Percentiles rank a stretch among this genome's conserved stretches.
Evolutionary conservation across 2,113 vertebrate species (phyloP).

Genomic region (Eulacestoma nigropectus): DNA sequence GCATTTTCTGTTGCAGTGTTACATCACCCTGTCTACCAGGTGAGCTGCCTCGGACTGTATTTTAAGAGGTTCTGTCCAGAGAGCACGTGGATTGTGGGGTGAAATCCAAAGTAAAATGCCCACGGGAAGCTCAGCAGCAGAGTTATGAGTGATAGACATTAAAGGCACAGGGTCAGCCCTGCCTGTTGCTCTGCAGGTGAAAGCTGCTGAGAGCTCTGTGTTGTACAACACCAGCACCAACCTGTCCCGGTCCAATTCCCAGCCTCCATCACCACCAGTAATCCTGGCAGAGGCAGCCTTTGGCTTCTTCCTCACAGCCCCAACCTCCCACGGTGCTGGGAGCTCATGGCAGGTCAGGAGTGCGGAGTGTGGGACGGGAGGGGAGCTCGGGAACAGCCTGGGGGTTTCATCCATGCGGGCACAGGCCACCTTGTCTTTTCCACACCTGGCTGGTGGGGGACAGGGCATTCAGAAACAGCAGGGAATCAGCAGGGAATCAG

Average conservation of each 20-base stretch:
- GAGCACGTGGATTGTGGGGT: not conserved
- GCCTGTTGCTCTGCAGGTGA: not conserved
- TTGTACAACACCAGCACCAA: not conserved
- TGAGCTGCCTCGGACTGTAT: not conserved
- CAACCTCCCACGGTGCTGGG: fast-evolving
- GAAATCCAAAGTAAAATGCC: not conserved
- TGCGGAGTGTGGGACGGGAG: not conserved
- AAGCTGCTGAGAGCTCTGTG: not conserved
- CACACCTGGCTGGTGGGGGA: not conserved
- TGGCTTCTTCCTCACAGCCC: not conserved
- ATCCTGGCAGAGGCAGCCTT: not conserved
- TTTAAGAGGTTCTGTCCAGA: not conserved
- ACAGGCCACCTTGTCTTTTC: not conserved
- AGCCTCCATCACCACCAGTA: not conserved
- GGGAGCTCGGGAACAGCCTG: not conserved
- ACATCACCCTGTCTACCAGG: not conserved
- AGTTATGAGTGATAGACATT: no score
- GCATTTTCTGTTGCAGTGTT: constrained; percentile 4
- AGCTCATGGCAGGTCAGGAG: fast-evolving
- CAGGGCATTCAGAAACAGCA: not conserved
- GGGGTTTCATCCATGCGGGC: not conserved
- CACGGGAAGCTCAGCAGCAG: not conserved
- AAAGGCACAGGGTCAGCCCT: not conserved
- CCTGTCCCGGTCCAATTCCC: not conserved
- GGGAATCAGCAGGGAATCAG: not conserved